A percentile compares a stretch with the other conserved stretches of the same genome.
Conservation (phyloP, 2,888 invertebrate species). For the Caenorhabditis angaria region DNA sequence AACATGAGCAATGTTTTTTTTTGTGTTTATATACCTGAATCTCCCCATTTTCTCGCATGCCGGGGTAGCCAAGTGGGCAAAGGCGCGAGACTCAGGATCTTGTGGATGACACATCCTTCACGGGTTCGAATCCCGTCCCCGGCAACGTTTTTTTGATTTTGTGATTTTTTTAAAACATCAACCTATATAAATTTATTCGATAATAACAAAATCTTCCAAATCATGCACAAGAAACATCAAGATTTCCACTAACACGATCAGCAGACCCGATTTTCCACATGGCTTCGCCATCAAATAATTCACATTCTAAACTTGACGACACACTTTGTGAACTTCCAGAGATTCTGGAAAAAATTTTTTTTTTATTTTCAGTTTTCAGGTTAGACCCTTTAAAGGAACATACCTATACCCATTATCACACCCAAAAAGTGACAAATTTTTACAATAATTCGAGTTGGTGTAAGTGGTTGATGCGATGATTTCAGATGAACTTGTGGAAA, state of each 20-base stretch:
- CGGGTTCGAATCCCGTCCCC: conserved; percentile 11
- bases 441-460: conserved; percentile 12
- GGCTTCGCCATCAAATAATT: not conserved
- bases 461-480: conserved; percentile 14
- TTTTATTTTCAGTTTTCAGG: not conserved
- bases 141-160: not conserved
- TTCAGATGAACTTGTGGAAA: conserved; percentile 2
- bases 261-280: not conserved
- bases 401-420: not conserved
- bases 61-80: conserved; percentile 10
- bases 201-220: too few relatives aligned
- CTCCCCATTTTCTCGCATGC: not conserved
- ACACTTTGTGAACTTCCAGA: not conserved
- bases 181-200: too few relatives aligned
- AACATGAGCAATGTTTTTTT: not conserved
- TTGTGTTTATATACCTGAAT: not conserved
- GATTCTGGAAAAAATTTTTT: not conserved
- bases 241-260: not conserved
- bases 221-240: not conserved
- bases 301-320: not conserved
- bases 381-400: not conserved
- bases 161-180: not conserved
- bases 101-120: conserved; percentile 3
- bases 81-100: conserved; percentile 9
- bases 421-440: conserved; percentile 17